Conservation (phyloP, 2,888 invertebrate genomes). For the Oscheius sp. region DNA sequence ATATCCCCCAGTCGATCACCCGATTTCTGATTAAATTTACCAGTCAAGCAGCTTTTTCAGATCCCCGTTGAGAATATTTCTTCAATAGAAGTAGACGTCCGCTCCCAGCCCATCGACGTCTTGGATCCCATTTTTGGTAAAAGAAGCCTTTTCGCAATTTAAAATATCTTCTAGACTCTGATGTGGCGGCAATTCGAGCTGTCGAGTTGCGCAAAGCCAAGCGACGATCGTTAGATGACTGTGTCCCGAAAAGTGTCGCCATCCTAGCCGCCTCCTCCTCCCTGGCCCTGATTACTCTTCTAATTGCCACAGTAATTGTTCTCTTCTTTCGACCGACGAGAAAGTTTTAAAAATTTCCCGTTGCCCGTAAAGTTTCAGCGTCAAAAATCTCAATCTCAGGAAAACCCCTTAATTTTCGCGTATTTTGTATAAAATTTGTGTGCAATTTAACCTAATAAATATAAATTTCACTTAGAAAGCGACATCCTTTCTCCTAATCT, state of each 20-base stretch:
- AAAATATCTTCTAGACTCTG: slow-evolving; percentile 20
- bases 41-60: no score
- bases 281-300: slow-evolving; percentile 25
- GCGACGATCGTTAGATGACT: neutral
- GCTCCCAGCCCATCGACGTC: slow-evolving; percentile 36
- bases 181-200: neutral
- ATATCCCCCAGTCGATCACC: no score
- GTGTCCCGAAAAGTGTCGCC: neutral
- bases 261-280: slow-evolving; percentile 15
- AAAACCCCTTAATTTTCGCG: no score
- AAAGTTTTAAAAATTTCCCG: no score
- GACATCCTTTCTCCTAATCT: no score
- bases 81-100: slow-evolving; percentile 24
- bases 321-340: neutral
- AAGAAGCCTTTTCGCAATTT: no score
- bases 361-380: no score
- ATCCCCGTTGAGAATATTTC: neutral
- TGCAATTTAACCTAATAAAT: no score
- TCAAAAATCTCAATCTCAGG: no score
- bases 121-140: slow-evolving; percentile 38
- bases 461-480: no score
- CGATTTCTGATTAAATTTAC: no score
- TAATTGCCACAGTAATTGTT: slow-evolving; percentile 12
- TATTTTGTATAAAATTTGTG: no score
- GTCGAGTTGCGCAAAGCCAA: neutral